Evolutionary conservation across 2,797 vertebrate species (phyloP), one percentile per base, ranked within the genome.

Genomic region (Taenioides sp.): DNA sequence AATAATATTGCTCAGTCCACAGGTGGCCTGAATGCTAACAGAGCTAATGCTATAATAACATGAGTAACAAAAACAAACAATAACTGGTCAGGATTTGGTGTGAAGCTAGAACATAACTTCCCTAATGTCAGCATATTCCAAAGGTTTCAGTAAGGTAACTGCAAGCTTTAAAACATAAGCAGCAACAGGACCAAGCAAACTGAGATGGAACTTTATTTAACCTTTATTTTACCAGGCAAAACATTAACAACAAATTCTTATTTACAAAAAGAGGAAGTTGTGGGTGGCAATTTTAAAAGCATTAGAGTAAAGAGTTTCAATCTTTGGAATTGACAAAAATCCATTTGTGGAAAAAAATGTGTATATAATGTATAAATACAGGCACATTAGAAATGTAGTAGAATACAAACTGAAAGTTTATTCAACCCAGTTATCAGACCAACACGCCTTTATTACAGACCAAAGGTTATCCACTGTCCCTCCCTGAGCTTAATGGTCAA

Each of bases 401-500:
- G 12, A 16, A 25, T 16, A 59, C 9, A 59, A 65, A 65, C 25
- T 25, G n/a, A 65, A 47, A 37, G 62, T 47, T 14, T 1, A 43
- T 23, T 64, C 22, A 14, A 16, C 25, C 16, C 25, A 59, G 14
- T 28, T 1, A 59, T 47, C 14, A 50, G 17, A 34, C 2, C 27
- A 3, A 40, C 2, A 16, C 16, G 2, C 34, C 9, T 37, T 37
- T 37, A 37, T 47, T 47, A 16, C 43, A 3, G 54, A 20, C 20
- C 20, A 54, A 54, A 54, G 50, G 50, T 54, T 54, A 27, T 58
- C 57, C 7, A 47, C 76, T 28, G 77, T 71, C 74, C 67, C 82
- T 81, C 76, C 65, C 31, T 37, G 31, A 62, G 28, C 52, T 67
- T 69, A 27, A 1, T 80, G 82, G 58, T 47, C 16, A 16, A 47